Evolutionary conservation across 2,113 vertebrate species (phyloP).

Genomic region (Gymnogyps californianus): DNA sequence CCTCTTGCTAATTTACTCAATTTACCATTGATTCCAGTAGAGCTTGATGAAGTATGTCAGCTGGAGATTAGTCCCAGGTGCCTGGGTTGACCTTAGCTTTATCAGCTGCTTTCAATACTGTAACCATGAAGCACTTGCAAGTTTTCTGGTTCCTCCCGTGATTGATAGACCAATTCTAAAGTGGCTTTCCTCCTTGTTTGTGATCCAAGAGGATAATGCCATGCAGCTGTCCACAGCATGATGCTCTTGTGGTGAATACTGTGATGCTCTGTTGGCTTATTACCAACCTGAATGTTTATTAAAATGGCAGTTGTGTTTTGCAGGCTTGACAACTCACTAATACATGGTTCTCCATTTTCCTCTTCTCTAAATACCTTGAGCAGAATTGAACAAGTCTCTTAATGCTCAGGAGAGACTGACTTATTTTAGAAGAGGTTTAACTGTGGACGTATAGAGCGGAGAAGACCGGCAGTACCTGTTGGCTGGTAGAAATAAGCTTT

Average conservation of each 20-base stretch:
- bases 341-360: background rate
- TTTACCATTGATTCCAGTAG: conserved; percentile 21
- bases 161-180: conserved; percentile 34
- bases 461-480: background rate
- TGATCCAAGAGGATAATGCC: conserved; percentile 57
- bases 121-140: conserved; percentile 34
- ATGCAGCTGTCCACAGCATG: conserved; percentile 57
- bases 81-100: conserved; percentile 44
- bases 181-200: background rate
- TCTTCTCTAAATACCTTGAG: background rate
- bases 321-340: background rate
- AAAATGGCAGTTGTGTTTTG: background rate
- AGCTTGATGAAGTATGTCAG: conserved; percentile 53
- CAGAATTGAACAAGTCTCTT: background rate
- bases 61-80: conserved; percentile 58
- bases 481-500: background rate
- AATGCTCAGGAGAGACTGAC: background rate
- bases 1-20: background rate
- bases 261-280: conserved; percentile 9
- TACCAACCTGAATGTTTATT: background rate
- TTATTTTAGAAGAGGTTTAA: background rate
- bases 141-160: conserved; percentile 32
- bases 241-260: conserved; percentile 14
- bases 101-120: conserved; percentile 59
- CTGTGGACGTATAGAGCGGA: rapidly evolving